Evolutionary conservation across 2,888 invertebrate species (phyloP).

Genomic region (Malthinus flaveolus): DNA sequence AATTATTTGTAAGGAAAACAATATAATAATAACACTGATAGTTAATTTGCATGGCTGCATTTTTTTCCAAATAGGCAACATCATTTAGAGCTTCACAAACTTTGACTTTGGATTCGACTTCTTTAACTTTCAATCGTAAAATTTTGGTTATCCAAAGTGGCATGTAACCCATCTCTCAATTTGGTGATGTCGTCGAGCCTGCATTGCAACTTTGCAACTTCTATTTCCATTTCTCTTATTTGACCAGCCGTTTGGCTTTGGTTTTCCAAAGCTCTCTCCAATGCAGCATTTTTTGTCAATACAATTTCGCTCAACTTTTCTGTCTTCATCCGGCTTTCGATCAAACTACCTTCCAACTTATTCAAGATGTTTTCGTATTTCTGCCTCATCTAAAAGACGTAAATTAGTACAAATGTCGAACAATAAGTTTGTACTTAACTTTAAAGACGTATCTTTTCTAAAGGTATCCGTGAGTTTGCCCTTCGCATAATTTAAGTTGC

Average conservation of each 20-base stretch:
- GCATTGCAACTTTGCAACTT: constrained; percentile 56
- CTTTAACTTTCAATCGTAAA: constrained; percentile 52
- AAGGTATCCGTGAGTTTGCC: constrained; percentile 42
- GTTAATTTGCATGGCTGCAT: constrained; percentile 58
- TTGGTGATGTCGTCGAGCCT: constrained; percentile 43
- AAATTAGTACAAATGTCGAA: neutral
- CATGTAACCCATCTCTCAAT: constrained; percentile 51
- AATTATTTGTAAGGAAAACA: too few species aligned
- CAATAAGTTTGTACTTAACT: constrained; percentile 30
- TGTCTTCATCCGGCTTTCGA: constrained; percentile 33
- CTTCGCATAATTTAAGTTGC: constrained; percentile 63
- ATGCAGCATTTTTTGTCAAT: constrained; percentile 30
- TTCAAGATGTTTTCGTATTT: constrained; percentile 58
- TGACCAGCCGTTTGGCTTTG: constrained; percentile 58
- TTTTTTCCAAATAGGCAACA: constrained; percentile 61
- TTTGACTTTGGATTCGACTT: constrained; percentile 57
- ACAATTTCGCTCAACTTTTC: constrained; percentile 28
- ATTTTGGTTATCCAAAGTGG: constrained; percentile 52
- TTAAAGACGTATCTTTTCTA: constrained; percentile 43
- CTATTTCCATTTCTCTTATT: constrained; percentile 54
- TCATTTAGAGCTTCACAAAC: constrained; percentile 64
- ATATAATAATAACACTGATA: too few species aligned
- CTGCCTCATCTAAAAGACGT: constrained; percentile 51
- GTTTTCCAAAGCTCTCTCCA: constrained; percentile 57
- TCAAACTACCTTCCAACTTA: constrained; percentile 52